Evolutionary conservation across 2,888 invertebrate genomes (phyloP), one percentile per base, ranked within the genome.

Genomic region (Ornithoptera alexandrae): DNA sequence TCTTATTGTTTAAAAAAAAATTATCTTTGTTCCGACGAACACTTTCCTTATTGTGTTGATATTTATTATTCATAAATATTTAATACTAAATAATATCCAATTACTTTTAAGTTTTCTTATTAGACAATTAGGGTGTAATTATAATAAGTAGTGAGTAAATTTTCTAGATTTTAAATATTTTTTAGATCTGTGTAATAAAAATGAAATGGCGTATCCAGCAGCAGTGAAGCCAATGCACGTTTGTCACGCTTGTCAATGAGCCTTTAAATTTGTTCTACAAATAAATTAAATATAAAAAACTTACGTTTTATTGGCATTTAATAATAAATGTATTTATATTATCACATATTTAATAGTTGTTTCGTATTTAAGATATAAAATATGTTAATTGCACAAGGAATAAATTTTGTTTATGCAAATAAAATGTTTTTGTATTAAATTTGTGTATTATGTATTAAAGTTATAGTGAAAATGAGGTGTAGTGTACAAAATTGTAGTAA

Each of bases 401-500:
- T 39, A 39, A 8, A 39, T 39, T 39, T 39, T 2, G 39, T 39
- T 39, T 39, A 39, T 10, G 39, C 39, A 39, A 39, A 39, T 6
- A 7, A 39, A 39, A 39, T 39, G 39, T 39, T 39, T 39, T 39
- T 39, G 39, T 39, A 39, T 8, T 39, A 39, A 39, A 39, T 39
- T 39, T 39, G 39, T 10, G 39, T 39, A 18, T 74, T 72, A 68
- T 76, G 70, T 71, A 67, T 75, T 72, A 74, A 75, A 69, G 67
- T 18, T 18, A 5, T 39, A 22, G 12, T 67, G 20, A 77, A 75
- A 73, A 89, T 89, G 89, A 77, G 84, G 79, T 89, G 89, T 74
- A 82, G 87, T 74, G 88, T 88, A 2, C 82, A 76, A 59, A 83
- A 82, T 72, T 89, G 89, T 74, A 76, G 59, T 2, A 88, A 86